A percentile compares a stretch with the other conserved stretches of the same genome.
phyloP scores from a whole-genome alignment of 2,888 invertebrate genomes.

The Perithous albicinctus region DNA sequence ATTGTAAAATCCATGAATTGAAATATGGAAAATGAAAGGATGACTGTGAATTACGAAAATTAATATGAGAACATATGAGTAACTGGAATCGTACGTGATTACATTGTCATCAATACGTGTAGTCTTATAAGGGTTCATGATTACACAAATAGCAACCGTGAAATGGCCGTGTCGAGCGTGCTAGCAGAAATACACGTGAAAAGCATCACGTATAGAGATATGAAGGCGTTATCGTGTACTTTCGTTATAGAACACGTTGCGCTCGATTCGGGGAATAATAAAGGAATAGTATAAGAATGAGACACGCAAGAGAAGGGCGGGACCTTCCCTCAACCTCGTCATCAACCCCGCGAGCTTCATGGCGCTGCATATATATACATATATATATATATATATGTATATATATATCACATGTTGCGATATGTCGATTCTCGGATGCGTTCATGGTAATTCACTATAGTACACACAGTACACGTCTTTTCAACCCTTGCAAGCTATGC shows the following conservation, averaged over 20 bases:
- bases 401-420: constrained; percentile 28
- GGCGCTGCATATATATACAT: no score
- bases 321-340: constrained; percentile 35
- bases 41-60: neutral
- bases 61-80: constrained; percentile 26
- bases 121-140: constrained; percentile 57
- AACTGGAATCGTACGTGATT: constrained; percentile 45
- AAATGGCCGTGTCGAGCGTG: constrained; percentile 29
- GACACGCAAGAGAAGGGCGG: constrained; percentile 69
- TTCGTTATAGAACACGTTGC: constrained; percentile 42
- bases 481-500: constrained; percentile 7
- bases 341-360: constrained; percentile 17
- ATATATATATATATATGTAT: no score
- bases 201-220: neutral
- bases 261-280: constrained; percentile 55
- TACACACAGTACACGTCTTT: constrained; percentile 2
- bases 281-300: constrained; percentile 61
- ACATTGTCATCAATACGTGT: constrained; percentile 50
- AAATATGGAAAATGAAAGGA: neutral
- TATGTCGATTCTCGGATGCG: constrained; percentile 39
- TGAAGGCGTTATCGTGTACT: constrained; percentile 23
- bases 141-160: constrained; percentile 43
- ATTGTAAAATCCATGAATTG: no score
- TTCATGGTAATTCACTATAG: constrained; percentile 16
- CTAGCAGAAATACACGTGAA: constrained; percentile 18